phyloP scores from a whole-genome alignment of 2,888 invertebrate genomes.

The Mythimna albipuncta region DNA sequence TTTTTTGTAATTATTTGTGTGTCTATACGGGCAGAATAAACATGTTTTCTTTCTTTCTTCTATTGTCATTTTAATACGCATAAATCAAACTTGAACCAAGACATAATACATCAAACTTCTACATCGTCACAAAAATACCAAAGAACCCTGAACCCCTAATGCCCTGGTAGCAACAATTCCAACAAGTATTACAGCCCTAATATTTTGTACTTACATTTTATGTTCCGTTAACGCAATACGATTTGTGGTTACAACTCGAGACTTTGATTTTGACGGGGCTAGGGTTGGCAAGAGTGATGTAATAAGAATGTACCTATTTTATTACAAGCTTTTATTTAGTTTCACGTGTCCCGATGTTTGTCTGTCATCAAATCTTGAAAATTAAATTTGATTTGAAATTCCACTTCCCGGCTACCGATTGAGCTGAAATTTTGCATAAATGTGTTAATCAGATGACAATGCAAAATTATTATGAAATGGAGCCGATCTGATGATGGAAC shows the following conservation, averaged over 20 bases:
- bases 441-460: no score
- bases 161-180: conserved; percentile 16
- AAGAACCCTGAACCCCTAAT: conserved; percentile 29
- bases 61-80: not conserved
- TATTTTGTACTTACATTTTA: conserved; percentile 57
- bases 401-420: no score
- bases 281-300: conserved; percentile 37
- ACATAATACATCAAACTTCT: conserved; percentile 4
- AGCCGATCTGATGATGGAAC: no score
- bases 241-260: conserved; percentile 55
- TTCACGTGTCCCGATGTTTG: no score
- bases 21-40: no score
- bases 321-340: no score
- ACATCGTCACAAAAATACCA: conserved; percentile 15
- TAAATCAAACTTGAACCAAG: not conserved
- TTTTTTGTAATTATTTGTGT: no score
- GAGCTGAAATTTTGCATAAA: no score
- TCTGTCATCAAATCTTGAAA: no score
- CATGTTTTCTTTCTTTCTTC: no score
- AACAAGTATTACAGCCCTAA: conserved; percentile 44
- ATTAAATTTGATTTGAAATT: no score
- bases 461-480: no score
- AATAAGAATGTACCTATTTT: not conserved
- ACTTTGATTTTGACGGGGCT: conserved; percentile 46
- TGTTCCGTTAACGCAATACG: conserved; percentile 48